These are phyloP conservation scores for Hystrix brachyura DNA, from an alignment of 2,113 vertebrate species.

Conservation along the genomic window DNA sequence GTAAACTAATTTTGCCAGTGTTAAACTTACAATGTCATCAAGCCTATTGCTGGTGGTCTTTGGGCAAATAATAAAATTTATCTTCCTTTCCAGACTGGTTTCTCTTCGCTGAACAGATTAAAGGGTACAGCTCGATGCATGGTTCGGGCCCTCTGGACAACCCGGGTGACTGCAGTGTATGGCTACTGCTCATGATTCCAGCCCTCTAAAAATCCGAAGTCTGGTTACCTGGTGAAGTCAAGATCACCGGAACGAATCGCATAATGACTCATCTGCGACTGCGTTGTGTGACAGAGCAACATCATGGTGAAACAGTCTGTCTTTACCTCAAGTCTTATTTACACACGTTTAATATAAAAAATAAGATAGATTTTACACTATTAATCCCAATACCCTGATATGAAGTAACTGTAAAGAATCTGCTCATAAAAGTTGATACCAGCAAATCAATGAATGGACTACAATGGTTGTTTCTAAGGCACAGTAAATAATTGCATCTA, in stretches of 20 bases:
- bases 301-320: neutral
- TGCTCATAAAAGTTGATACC: neutral
- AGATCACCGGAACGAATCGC: neutral
- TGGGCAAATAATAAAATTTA: neutral
- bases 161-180: accelerated
- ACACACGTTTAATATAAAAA: conserved; percentile 10
- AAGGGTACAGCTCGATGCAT: neutral
- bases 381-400: neutral
- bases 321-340: neutral
- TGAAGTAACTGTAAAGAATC: neutral
- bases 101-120: neutral
- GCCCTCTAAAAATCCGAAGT: neutral
- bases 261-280: neutral
- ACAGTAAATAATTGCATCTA: neutral
- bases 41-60: neutral
- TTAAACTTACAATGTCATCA: neutral
- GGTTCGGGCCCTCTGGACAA: neutral
- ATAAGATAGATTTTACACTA: neutral
- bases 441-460: neutral
- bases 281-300: neutral
- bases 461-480: neutral
- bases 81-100: neutral
- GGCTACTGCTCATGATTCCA: neutral
- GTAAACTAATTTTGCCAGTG: neutral
- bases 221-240: neutral